These are phyloP conservation scores for Prionailurus viverrinus DNA, from an alignment of 2,113 vertebrate species.

Conservation along the genomic window DNA sequence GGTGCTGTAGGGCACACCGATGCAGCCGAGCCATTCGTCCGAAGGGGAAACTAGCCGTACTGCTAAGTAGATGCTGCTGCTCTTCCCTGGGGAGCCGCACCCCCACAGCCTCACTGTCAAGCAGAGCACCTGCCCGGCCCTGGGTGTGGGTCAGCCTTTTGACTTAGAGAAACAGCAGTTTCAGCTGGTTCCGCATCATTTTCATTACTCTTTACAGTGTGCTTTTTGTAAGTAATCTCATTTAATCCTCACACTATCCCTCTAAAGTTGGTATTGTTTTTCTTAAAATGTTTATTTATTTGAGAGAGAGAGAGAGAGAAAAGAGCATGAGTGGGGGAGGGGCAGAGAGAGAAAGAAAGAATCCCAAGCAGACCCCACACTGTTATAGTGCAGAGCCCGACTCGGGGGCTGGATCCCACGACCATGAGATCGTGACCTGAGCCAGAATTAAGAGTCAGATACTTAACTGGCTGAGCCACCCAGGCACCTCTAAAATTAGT, in stretches of 20 bases:
- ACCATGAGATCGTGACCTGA: too few relatives aligned
- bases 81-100: accelerated
- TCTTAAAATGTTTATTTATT: too few relatives aligned
- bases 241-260: background rate
- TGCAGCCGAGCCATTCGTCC: background rate
- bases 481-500: background rate
- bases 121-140: background rate
- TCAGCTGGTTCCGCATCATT: background rate
- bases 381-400: too few relatives aligned
- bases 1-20: accelerated
- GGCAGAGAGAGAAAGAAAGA: too few relatives aligned
- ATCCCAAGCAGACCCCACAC: too few relatives aligned
- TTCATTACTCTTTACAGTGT: background rate
- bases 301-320: too few relatives aligned
- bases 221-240: background rate
- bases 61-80: background rate
- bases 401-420: too few relatives aligned
- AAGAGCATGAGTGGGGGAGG: too few relatives aligned
- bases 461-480: too few relatives aligned
- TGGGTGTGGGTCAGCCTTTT: background rate
- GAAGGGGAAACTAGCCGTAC: background rate
- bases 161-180: background rate
- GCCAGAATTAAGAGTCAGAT: too few relatives aligned
- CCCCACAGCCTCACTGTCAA: accelerated
- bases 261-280: background rate